These are phyloP conservation scores for Palythoa caribaeorum DNA, from an alignment of 92 coral and sea anemone genomes.

Conservation along the genomic window DNA sequence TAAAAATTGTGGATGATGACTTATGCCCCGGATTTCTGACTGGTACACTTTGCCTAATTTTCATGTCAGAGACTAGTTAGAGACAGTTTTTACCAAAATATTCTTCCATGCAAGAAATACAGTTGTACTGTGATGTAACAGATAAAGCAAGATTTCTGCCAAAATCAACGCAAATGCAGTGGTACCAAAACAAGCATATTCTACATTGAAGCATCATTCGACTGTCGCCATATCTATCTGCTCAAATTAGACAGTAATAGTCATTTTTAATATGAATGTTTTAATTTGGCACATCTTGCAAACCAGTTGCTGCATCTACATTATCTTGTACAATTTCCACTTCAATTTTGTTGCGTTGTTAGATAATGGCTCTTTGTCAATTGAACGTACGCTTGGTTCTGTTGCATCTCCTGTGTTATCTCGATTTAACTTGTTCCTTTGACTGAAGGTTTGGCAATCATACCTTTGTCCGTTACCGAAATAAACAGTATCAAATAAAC, in stretches of 20 bases:
- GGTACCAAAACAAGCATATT: neutral
- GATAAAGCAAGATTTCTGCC: neutral
- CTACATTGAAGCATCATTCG: neutral
- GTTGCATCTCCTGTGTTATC: neutral
- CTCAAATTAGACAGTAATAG: neutral
- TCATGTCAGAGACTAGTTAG: too few species aligned
- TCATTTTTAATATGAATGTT: neutral
- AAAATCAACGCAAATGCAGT: slow-evolving; percentile 5
- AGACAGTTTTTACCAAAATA: too few species aligned
- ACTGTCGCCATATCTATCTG: neutral
- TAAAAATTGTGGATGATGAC: too few species aligned
- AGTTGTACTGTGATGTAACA: too few species aligned
- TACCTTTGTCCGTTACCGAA: neutral
- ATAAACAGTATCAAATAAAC: neutral
- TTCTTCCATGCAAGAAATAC: too few species aligned
- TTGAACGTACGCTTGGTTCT: too few species aligned
- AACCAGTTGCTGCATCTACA: neutral
- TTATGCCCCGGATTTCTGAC: too few species aligned
- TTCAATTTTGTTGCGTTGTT: neutral
- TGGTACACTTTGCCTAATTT: too few species aligned
- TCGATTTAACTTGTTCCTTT: neutral
- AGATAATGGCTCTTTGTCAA: neutral
- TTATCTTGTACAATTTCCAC: neutral
- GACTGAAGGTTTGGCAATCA: neutral
- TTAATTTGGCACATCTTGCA: neutral